Evolutionary conservation across 2,888 invertebrate genomes (phyloP).

Genomic region (Sminthurinus aureus): DNA sequence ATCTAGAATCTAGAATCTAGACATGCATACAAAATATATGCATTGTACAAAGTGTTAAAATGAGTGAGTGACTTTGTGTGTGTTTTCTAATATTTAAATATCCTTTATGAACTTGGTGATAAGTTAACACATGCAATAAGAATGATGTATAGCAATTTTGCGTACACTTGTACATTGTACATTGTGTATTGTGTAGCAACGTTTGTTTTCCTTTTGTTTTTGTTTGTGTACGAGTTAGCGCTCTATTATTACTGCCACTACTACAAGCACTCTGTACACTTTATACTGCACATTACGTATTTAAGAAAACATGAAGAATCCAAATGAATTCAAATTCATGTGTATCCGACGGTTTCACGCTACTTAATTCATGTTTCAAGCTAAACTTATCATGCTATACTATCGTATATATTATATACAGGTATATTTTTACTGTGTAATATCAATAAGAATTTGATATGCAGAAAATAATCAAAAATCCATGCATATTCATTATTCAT

Average conservation of each 20-base stretch:
- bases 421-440: background rate
- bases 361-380: background rate
- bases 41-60: background rate
- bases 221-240: background rate
- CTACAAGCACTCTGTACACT: background rate
- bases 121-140: constrained; percentile 5
- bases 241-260: background rate
- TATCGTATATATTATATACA: background rate
- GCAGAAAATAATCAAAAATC: background rate
- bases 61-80: background rate
- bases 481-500: too few species aligned
- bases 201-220: background rate
- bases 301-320: too few species aligned
- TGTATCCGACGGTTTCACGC: background rate
- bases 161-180: constrained; percentile 1
- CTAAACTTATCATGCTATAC: background rate
- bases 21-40: too few species aligned
- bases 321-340: too few species aligned
- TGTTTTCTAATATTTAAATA: background rate
- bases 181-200: background rate
- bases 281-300: too few species aligned
- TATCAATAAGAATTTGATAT: background rate
- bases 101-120: constrained; percentile 18
- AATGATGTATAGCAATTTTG: background rate
- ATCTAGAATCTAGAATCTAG: too few species aligned